Evolutionary conservation across 2,888 invertebrate genomes (phyloP), one percentile per base, ranked within the genome.

Genomic region (Dryobotodes eremita): DNA sequence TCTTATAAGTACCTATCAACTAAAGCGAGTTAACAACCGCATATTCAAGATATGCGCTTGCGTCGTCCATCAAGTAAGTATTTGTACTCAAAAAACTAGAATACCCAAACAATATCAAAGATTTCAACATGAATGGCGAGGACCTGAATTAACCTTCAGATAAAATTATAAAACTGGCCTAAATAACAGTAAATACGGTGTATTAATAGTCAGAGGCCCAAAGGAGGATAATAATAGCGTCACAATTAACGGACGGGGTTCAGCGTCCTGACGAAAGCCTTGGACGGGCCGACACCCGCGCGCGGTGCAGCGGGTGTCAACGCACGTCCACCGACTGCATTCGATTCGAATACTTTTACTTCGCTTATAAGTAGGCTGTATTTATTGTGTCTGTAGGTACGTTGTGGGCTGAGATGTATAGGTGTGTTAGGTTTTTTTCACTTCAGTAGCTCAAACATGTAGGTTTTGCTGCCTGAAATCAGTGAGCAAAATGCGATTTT

Each of bases 141-240:
- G 53, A 80, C 73, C 70, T 79, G 75, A 83, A 86, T 86, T 80
- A 80, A 85, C 75, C 75, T 66, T 70, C 68, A 57, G 62, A 65
- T 88, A 86, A 36, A 36, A 84, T 84, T 81, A 89, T 85, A 86
- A 85, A 89, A 89, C 86, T 75, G 77, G 84, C 66, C 74, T 59
- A 75, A 76, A 73, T 89, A 89, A 88, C 88, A 75, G 89, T 88
- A 89, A 84, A 86, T 53, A 86, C 57, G 2, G 23, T 59, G 62
- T 89, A 88, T 86, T 88, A 75, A 86, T 84, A 86, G 88, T 72
- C 64, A n/a, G 59, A 50, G 57, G 42, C 36, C 79, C 68, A 81
- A 89, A 87, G 42, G 64, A 62, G 74, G 77, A 66, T 80, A 83
- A 86, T 86, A 86, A 88, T 88, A 77, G 81, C 71, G 71, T 62